These are phyloP conservation scores for Arothron firmamentum DNA, from an alignment of 2,113 vertebrate species.

Conservation along the genomic window DNA sequence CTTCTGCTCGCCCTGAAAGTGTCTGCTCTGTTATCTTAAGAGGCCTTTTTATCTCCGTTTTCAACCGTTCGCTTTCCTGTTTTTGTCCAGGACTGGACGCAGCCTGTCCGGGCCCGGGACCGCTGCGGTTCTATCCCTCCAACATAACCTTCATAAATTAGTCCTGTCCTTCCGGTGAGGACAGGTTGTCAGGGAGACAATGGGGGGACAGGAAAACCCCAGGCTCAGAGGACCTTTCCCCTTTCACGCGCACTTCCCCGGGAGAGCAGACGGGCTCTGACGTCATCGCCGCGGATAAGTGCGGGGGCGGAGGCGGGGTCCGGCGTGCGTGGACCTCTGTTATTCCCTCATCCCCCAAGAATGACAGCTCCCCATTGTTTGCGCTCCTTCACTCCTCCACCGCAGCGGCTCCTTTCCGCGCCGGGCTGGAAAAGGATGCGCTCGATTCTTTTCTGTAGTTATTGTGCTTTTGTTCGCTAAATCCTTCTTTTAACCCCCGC, in stretches of 20 bases:
- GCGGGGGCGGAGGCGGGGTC: constrained; percentile 16
- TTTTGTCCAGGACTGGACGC: constrained; percentile 52
- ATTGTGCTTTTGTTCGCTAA: constrained; percentile 23
- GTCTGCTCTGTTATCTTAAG: constrained; percentile 40
- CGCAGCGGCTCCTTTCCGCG: constrained; percentile 60
- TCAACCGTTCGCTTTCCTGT: constrained; percentile 60
- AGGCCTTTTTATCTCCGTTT: constrained; percentile 36
- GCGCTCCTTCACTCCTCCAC: constrained; percentile 50
- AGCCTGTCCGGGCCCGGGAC: constrained; percentile 26
- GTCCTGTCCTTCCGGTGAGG: constrained; percentile 53
- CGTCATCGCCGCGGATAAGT: constrained; percentile 61
- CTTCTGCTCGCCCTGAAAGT: constrained; percentile 22
- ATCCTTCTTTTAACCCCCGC: constrained; percentile 32
- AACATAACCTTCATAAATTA: constrained; percentile 59
- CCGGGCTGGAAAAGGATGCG: constrained; percentile 53
- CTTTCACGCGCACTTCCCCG: constrained; percentile 63
- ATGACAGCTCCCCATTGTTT: constrained; percentile 75
- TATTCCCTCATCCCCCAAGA: constrained; percentile 65
- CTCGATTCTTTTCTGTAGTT: constrained; percentile 15
- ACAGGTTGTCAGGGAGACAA: constrained; percentile 69
- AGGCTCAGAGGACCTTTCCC: constrained; percentile 59
- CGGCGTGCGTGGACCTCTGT: constrained; percentile 46
- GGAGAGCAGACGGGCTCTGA: constrained; percentile 35
- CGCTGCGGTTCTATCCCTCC: constrained; percentile 50
- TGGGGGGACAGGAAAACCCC: constrained; percentile 69